Percentiles rank a stretch among this genome's conserved stretches.
phyloP scores from a whole-genome alignment of 2,113 vertebrate species.

The Dolichallabes microphthalmus region DNA sequence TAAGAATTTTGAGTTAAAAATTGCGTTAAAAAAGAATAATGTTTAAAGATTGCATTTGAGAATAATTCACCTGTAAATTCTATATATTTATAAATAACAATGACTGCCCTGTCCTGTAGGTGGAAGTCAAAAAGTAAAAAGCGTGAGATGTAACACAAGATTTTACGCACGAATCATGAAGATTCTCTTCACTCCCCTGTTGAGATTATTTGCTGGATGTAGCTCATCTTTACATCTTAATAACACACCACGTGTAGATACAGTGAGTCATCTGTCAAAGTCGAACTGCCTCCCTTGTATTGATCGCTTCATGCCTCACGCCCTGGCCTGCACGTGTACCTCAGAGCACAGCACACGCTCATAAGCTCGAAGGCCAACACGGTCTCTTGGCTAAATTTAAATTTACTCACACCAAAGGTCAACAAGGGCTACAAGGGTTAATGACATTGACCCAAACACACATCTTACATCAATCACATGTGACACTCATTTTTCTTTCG shows the following conservation, averaged over 20 bases:
- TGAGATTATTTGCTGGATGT: background rate
- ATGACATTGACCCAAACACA: slow-evolving; percentile 79
- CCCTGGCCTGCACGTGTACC: background rate
- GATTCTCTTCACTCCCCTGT: background rate
- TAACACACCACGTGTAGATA: background rate
- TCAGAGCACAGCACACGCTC: slow-evolving; percentile 61
- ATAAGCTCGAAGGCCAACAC: slow-evolving; percentile 72
- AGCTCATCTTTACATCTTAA: background rate
- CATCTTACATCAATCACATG: background rate
- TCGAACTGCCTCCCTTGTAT: slow-evolving; percentile 58
- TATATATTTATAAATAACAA: background rate
- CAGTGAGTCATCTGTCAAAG: background rate
- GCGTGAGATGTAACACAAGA: background rate
- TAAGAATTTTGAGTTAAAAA: background rate
- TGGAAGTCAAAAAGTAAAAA: background rate
- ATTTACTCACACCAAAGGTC: slow-evolving; percentile 83
- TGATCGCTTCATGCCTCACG: slow-evolving; percentile 63
- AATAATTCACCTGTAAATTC: too few species aligned
- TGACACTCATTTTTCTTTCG: background rate
- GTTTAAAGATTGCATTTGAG: background rate
- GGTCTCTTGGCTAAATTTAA: slow-evolving; percentile 84
- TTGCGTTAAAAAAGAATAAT: background rate
- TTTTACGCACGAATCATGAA: background rate
- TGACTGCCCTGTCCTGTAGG: too few species aligned
- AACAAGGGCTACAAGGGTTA: slow-evolving; percentile 85